These are phyloP conservation scores for Xanthorhoe spadicearia DNA, from an alignment of 2,888 invertebrate genomes.

Conservation along the genomic window DNA sequence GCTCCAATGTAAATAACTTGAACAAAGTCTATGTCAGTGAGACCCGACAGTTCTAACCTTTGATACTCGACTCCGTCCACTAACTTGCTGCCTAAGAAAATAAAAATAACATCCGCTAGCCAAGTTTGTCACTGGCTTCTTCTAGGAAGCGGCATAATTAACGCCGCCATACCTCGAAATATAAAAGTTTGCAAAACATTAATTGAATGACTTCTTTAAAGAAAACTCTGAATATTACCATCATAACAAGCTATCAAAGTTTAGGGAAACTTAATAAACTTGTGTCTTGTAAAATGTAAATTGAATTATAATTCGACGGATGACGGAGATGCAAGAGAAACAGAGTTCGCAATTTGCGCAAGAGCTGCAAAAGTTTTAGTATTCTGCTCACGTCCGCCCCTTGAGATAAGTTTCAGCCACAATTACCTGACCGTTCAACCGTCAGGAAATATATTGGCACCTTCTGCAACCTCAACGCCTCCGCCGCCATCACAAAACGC, in stretches of 20 bases:
- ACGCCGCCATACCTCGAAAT: conserved; percentile 24
- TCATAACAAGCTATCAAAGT: conserved; percentile 28
- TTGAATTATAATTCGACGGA: conserved; percentile 34
- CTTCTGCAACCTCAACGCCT: conserved; percentile 68
- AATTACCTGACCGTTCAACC: conserved; percentile 82
- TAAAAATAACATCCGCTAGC: conserved; percentile 52
- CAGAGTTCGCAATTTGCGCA: conserved; percentile 76
- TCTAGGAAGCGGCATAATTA: conserved; percentile 40
- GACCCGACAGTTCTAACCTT: conserved; percentile 67
- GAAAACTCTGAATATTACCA: conserved; percentile 10
- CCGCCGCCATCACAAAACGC: conserved; percentile 52
- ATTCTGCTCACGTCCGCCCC: conserved; percentile 77
- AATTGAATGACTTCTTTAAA: conserved; percentile 11
- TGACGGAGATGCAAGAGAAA: conserved; percentile 45
- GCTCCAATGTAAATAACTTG: conserved; percentile 77
- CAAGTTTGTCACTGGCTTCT: conserved; percentile 43
- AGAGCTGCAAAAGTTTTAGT: conserved; percentile 66
- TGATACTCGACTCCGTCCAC: conserved; percentile 60
- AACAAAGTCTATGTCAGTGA: conserved; percentile 74
- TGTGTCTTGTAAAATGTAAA: conserved; percentile 30
- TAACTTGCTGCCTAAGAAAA: conserved; percentile 55
- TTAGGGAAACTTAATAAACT: conserved; percentile 27
- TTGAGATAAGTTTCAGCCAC: conserved; percentile 82
- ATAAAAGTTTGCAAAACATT: conserved; percentile 12
- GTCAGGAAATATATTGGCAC: conserved; percentile 83